phyloP scores from a whole-genome alignment of 2,113 vertebrate species.

The Eclectus roratus region DNA sequence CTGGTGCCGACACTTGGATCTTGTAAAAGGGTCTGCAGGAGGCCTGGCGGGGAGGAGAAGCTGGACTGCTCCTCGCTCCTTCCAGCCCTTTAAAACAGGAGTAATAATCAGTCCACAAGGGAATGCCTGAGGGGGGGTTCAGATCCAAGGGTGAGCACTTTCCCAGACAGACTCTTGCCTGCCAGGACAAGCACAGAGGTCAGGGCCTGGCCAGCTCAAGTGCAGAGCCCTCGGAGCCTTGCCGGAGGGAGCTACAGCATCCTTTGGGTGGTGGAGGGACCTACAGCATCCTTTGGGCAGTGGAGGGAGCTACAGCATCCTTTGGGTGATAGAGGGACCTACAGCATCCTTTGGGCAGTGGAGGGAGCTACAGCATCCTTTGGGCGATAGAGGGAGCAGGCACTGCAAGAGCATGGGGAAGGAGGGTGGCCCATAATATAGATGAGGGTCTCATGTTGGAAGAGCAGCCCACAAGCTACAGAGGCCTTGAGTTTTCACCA shows the following conservation, averaged over 20 bases:
- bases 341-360: no score
- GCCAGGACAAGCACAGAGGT: not conserved
- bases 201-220: not conserved
- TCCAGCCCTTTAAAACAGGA: not conserved
- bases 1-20: not conserved
- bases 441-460: rapidly evolving
- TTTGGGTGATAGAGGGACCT: not conserved
- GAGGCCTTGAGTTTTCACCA: not conserved
- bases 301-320: not conserved
- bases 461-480: not conserved
- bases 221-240: not conserved
- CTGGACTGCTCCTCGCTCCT: not conserved
- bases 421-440: no score
- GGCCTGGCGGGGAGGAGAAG: not conserved
- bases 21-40: not conserved
- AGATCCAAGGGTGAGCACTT: not conserved
- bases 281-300: no score
- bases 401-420: not conserved
- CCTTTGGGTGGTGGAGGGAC: no score
- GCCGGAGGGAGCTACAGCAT: not conserved
- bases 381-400: not conserved
- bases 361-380: not conserved
- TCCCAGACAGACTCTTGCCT: not conserved
- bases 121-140: not conserved
- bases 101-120: not conserved